Evolutionary conservation across 1,140 invertebrate species (phyloP), one percentile per base, ranked within the genome.

Genomic region (Lepeophtheirus salmonis): DNA sequence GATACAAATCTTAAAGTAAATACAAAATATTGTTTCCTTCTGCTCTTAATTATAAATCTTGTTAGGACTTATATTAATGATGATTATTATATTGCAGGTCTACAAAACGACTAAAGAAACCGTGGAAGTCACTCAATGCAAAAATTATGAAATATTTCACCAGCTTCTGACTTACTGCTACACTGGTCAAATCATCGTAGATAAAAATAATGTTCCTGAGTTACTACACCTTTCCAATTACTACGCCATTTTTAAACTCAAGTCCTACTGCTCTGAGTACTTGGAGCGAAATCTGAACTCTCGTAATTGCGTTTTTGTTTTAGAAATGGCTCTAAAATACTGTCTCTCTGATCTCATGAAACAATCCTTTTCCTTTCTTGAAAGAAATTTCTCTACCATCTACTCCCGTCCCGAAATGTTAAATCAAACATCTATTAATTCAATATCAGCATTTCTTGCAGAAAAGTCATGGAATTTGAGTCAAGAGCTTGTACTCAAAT

Each of bases 191-290:
- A 54, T 54, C 21, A 22, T 22, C 2, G n/a, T 54, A n/a, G 16
- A 54, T 20, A 17, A 22, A 22, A 17, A 22, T 16, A 54, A 54
- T 22, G 52, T 54, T 17, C 16, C 17, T 54, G 52, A 54, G 52
- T 20, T 54, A 3, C 52, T 54, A 22, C 3, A n/a, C 16, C 22
- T 54, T 17, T n/a, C 16, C 22, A 22, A 18, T 54, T n/a, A 18
- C 17, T 54, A 18, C 18, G 16, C 16, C 16, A 54, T 54, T 17
- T 17, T 22, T 22, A 54, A 54, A 22, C 16, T 54, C 2, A 54
- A 54, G 52, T 16, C 52, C 52, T 22, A 54, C 14, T 54, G 52
- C 21, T 4, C n/a, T 14, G 52, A 54, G n/a, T 54, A 54, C 22
- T 14, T 54, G 16, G 23, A 22, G 3, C 2, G 52, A 17, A 20